These are phyloP conservation scores for Borostomias antarcticus DNA, from an alignment of 2,797 vertebrate genomes.

Conservation along the genomic window DNA sequence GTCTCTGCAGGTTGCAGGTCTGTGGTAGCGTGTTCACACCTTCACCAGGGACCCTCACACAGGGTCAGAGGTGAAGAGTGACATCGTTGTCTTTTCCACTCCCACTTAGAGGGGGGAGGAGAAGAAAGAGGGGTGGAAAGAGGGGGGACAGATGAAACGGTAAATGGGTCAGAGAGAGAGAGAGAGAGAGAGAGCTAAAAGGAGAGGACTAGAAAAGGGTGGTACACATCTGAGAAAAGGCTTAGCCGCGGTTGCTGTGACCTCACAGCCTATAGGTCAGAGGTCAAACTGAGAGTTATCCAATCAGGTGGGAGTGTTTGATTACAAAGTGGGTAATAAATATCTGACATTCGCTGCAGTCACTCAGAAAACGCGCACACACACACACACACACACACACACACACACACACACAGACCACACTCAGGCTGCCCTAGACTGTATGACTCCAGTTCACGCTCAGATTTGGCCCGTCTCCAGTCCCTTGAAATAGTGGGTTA, in stretches of 20 bases:
- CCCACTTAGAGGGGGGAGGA: conserved; percentile 7
- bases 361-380: background rate
- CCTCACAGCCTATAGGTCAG: conserved; percentile 50
- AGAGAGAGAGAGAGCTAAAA: background rate
- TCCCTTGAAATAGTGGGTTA: too few species aligned
- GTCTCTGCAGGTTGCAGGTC: background rate
- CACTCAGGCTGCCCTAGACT: too few species aligned
- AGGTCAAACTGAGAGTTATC: conserved; percentile 51
- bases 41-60: conserved; percentile 11
- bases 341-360: conserved; percentile 22
- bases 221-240: conserved; percentile 49
- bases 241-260: conserved; percentile 49
- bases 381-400: background rate
- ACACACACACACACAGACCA: background rate
- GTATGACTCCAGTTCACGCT: too few species aligned
- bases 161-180: background rate
- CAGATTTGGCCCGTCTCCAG: too few species aligned
- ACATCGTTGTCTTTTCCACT: conserved; percentile 12
- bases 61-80: background rate
- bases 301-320: conserved; percentile 54
- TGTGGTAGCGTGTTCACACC: background rate
- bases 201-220: background rate
- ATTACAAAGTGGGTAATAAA: conserved; percentile 56
- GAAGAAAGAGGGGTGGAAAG: conserved; percentile 29
- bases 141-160: background rate